These are phyloP conservation scores for Crotalus horridus DNA, from an alignment of 2,113 vertebrate species.

Conservation along the genomic window DNA sequence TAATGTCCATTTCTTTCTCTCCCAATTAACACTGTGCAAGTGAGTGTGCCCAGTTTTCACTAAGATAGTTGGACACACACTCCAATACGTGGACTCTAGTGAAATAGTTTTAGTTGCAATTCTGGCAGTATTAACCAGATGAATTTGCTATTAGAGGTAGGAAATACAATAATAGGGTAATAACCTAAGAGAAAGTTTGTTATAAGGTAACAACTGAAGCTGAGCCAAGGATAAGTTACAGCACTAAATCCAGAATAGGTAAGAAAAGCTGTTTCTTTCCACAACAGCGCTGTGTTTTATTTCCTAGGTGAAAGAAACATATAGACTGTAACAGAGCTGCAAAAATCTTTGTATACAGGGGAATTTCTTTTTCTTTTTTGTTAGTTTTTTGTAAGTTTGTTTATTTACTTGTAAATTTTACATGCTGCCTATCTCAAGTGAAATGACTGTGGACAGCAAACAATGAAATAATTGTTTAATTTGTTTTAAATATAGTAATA, in stretches of 20 bases:
- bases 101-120: background rate
- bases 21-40: background rate
- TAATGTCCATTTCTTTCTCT: background rate
- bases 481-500: background rate
- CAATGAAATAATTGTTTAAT: background rate
- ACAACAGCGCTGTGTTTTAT: constrained; percentile 29
- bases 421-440: background rate
- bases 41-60: background rate
- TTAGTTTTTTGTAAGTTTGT: background rate
- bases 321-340: background rate
- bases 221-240: constrained; percentile 21
- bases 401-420: background rate
- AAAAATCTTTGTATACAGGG: background rate
- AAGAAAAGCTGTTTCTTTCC: constrained; percentile 37
- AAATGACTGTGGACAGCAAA: background rate
- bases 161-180: background rate
- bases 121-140: background rate
- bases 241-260: constrained; percentile 19
- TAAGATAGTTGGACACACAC: background rate
- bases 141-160: background rate
- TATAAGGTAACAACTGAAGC: background rate
- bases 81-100: background rate
- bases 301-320: constrained; percentile 26
- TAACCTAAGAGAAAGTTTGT: constrained; percentile 23
- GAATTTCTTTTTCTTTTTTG: background rate